Base-by-base conservation (phyloP, 2,888 invertebrate species). In the Apamea crenata region DNA sequence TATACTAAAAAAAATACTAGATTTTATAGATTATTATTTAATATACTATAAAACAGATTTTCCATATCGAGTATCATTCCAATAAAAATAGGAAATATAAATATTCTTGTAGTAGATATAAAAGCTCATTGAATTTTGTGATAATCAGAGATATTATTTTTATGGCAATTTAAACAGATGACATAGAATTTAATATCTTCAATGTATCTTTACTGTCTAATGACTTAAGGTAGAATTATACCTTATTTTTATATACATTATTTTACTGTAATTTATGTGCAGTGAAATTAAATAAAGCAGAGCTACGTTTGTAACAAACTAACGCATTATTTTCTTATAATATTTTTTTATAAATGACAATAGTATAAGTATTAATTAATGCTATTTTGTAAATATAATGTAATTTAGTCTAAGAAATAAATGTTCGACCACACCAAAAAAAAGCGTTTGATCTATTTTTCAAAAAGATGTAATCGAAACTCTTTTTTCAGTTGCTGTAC, bases 111-210 rank as follows among this genome's bases (percentile, higher is more conserved):
- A 59, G 21, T 73, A 61, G 21, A 56, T 63, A 25, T 10, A 32
- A 70, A 69, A 61, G 84, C 84, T 84, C 87, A 87, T 77, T 40
- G 6, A 72, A 68, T 50, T 73, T 77, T 85, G 87, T 84, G 85
- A 87, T 84, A 80, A 36, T 59, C 50, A 74, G 63, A 80, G 71
- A 84, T 75, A 84, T 84, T 87, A 66, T 47, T 75, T 73, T 47
- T 32, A 59, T 65, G 40, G 1, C 63, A 80, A 80, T 83, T 56
- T 74, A 29, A 59, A 47, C 10, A 69, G 53, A 7, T 50, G 40
- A 8, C 61, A 70, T 78, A 61, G 12, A 77, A 66, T 32, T 44
- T 66, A 50, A 59, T 81, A 67, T 53, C 25, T 32, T n/a, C 29
- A 16, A 6, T 67, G 2, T 59, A 63, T 53, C 10, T 69, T 77